Evolutionary conservation across 2,888 invertebrate genomes (phyloP).

Genomic region (Sthenelais limicola): DNA sequence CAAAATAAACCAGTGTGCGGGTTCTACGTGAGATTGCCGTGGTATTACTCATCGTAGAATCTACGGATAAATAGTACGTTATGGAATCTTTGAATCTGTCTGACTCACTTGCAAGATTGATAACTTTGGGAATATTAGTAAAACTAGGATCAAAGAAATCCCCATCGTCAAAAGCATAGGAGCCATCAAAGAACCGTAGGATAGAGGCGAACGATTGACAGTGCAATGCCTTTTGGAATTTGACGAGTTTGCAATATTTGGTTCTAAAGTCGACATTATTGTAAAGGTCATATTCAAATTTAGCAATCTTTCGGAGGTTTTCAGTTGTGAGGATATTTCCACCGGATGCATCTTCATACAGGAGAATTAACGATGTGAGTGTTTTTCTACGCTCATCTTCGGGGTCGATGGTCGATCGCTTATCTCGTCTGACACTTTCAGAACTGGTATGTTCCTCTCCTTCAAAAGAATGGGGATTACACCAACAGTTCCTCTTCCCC

Average conservation of each 20-base stretch:
- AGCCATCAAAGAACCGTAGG: conserved; percentile 47
- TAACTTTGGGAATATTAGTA: conserved; percentile 41
- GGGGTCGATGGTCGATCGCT: no score
- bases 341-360: conserved; percentile 29
- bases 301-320: conserved; percentile 35
- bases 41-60: conserved; percentile 24
- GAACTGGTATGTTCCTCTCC: background rate
- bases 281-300: conserved; percentile 39
- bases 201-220: conserved; percentile 41
- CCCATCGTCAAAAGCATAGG: conserved; percentile 29
- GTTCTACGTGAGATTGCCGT: conserved; percentile 37
- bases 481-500: background rate
- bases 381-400: background rate
- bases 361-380: conserved; percentile 13
- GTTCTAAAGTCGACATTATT: conserved; percentile 24
- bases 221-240: background rate
- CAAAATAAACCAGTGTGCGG: conserved; percentile 34
- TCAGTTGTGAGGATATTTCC: conserved; percentile 43
- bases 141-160: conserved; percentile 48
- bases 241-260: conserved; percentile 40
- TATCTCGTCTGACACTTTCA: no score
- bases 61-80: conserved; percentile 39
- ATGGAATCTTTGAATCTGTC: conserved; percentile 11
- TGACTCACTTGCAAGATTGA: conserved; percentile 35
- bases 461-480: conserved; percentile 10